Evolutionary conservation across 2,888 invertebrate species (phyloP).

Genomic region (Perdita meconis): DNA sequence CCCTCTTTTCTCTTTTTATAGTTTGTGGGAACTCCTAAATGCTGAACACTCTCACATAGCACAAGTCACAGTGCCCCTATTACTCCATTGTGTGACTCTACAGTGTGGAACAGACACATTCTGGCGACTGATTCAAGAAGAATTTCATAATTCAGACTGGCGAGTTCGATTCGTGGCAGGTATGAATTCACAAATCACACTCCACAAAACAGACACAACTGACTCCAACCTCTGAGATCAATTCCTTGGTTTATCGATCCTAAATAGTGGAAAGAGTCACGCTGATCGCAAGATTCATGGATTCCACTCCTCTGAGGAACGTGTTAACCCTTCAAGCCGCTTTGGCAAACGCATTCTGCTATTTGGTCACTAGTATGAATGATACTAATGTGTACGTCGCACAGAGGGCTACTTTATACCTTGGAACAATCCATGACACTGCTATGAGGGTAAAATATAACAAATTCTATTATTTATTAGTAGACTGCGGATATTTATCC

Average conservation of each 20-base stretch:
- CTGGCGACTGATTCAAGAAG: constrained; percentile 97
- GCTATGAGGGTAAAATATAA: constrained; percentile 90
- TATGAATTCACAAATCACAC: constrained; percentile 70
- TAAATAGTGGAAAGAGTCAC: constrained; percentile 94
- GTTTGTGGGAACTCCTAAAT: constrained; percentile 96
- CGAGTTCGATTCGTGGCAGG: constrained; percentile 95
- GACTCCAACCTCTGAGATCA: background rate
- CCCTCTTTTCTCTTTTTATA: constrained; percentile 80
- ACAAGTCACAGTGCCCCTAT: constrained; percentile 94
- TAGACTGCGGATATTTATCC: too few species aligned
- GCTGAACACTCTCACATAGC: constrained; percentile 97
- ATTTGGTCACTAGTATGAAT: constrained; percentile 97
- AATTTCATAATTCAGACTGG: constrained; percentile 96
- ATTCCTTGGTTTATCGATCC: background rate
- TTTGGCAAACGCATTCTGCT: constrained; percentile 98
- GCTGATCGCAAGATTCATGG: constrained; percentile 96
- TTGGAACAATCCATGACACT: constrained; percentile 96
- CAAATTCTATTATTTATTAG: constrained; percentile 58
- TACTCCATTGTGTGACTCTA: constrained; percentile 97
- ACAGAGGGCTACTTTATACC: constrained; percentile 95
- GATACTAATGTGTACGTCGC: constrained; percentile 98
- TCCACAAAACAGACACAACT: background rate
- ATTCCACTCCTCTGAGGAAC: constrained; percentile 93
- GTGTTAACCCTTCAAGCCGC: constrained; percentile 95
- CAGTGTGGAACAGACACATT: constrained; percentile 97